These are phyloP conservation scores for Dendrocopos noguchii DNA, from an alignment of 2,113 vertebrate genomes.

Conservation along the genomic window DNA sequence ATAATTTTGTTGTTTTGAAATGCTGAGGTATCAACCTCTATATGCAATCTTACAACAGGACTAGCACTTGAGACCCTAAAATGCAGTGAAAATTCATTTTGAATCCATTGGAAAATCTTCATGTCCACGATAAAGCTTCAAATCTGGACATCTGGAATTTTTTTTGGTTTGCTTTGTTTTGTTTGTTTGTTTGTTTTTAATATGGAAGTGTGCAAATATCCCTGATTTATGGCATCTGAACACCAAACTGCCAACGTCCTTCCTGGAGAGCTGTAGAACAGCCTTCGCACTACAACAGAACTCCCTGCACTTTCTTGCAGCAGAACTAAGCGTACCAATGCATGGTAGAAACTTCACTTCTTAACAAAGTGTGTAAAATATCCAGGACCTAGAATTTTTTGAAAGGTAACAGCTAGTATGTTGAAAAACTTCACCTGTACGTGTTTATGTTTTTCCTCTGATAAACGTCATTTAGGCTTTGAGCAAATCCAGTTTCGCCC, in stretches of 20 bases:
- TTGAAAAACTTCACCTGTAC: neutral
- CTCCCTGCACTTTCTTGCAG: neutral
- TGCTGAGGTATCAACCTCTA: neutral
- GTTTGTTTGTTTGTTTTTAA: neutral
- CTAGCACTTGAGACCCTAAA: neutral
- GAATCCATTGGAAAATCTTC: neutral
- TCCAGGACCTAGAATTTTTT: neutral
- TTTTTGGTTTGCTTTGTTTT: no score
- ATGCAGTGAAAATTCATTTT: neutral
- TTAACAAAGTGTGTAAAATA: neutral
- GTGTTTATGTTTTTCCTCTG: neutral
- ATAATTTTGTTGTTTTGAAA: accelerated
- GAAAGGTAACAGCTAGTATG: neutral
- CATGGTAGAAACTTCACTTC: neutral
- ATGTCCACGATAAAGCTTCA: neutral
- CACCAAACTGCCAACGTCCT: neutral
- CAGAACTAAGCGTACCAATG: neutral
- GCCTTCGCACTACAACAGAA: neutral
- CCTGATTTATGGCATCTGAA: neutral
- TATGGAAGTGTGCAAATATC: neutral
- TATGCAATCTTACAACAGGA: neutral
- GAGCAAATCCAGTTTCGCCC: neutral
- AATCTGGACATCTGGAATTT: accelerated
- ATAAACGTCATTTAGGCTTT: accelerated
- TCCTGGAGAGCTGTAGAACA: neutral